These are phyloP conservation scores for Papilio helenus DNA, from an alignment of 1,140 invertebrate genomes.

Conservation along the genomic window DNA sequence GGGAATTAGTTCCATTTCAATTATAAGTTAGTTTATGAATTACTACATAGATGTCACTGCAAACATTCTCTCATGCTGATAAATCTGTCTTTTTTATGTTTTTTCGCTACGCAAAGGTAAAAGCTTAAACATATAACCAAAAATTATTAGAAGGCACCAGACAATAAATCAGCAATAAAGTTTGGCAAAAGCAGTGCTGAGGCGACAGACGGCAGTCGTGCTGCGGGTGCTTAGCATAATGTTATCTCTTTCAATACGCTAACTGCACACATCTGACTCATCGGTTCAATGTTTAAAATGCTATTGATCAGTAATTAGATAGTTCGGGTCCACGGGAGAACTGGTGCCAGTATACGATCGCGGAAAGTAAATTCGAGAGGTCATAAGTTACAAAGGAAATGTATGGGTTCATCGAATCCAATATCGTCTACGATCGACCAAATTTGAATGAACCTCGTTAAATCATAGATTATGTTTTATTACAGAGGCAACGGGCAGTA, in stretches of 20 bases:
- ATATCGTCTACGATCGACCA: too few relatives aligned
- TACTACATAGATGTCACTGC: neutral
- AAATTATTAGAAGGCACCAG: neutral
- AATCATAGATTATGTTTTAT: too few relatives aligned
- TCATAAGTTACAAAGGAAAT: too few relatives aligned
- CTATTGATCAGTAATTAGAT: neutral
- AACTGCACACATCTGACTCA: neutral
- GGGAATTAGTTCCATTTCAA: too few relatives aligned
- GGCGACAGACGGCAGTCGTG: neutral
- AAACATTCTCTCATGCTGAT: neutral
- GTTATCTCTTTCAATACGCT: neutral
- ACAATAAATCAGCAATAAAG: neutral
- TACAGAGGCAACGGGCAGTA: too few relatives aligned
- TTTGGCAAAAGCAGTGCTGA: neutral
- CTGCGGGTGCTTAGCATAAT: conserved; percentile 7
- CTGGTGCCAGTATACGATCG: neutral
- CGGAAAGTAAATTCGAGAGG: neutral
- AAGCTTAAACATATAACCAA: neutral
- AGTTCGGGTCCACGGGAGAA: neutral
- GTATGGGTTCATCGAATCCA: too few relatives aligned
- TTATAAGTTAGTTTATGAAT: neutral
- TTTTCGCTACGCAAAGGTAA: neutral
- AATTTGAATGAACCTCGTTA: too few relatives aligned
- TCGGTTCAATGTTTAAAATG: neutral
- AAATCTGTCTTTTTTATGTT: neutral